Evolutionary conservation across 1,140 invertebrate genomes (phyloP).

Genomic region (Sarcophaga bullata): DNA sequence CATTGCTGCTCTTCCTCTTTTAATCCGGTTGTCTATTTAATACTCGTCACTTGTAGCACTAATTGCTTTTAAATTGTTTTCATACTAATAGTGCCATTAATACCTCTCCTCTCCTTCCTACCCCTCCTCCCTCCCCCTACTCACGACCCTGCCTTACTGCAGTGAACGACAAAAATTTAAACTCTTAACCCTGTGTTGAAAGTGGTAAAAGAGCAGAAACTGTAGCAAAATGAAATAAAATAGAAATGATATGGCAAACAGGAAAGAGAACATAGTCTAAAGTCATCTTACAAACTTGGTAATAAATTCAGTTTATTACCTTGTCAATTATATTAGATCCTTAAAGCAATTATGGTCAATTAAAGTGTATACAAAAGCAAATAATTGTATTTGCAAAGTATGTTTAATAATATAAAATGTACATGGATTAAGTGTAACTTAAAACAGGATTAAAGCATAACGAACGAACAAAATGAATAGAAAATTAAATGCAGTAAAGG

Average conservation of each 20-base stretch:
- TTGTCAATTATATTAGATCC: conserved; percentile 24
- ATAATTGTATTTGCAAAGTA: background rate
- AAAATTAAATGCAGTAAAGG: too few relatives aligned
- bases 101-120: background rate
- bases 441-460: background rate
- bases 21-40: background rate
- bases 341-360: conserved; percentile 26
- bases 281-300: conserved; percentile 2
- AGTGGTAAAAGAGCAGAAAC: background rate
- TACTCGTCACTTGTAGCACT: background rate
- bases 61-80: conserved; percentile 25
- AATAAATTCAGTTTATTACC: conserved; percentile 24
- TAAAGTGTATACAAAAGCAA: conserved; percentile 8
- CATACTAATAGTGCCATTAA: background rate
- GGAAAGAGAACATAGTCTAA: background rate
- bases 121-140: background rate
- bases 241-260: background rate
- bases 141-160: too few relatives aligned
- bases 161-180: background rate
- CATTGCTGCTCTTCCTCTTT: background rate
- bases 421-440: background rate
- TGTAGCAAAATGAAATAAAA: background rate
- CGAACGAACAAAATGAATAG: too few relatives aligned
- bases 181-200: conserved; percentile 17
- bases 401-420: background rate